Base-by-base conservation (phyloP, 2,888 invertebrate genomes). In the Augochlorella aurata region DNA sequence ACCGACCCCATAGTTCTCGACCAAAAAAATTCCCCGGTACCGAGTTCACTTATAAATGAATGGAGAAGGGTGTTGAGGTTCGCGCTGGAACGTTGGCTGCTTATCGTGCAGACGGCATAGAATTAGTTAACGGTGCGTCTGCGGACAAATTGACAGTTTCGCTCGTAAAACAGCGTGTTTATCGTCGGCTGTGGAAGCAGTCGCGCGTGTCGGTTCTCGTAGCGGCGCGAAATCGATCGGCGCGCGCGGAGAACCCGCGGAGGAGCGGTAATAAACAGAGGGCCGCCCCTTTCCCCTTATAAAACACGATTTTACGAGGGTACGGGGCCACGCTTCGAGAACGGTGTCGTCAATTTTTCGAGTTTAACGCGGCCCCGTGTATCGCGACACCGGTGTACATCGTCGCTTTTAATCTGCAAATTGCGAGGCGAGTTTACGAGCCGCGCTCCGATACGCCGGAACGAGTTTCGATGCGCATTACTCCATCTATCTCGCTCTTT, bases 281-380 rank as follows among this genome's bases (percentile, higher is more conserved):
- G 49, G 61, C n/a, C n/a, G 38, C 10, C 66, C 63, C 47, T 71
- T 61, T 72, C 66, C 65, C 54, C 76, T 77, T 70, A 70, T 84
- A 81, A 79, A 84, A 68, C 54, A 18, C 63, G 45, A 74, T 74
- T 85, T 85, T 85, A 82, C 85, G 78, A 85, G 72, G 49, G 58
- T 18, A 66, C 52, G 50, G 71, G 50, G 63, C 38, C 38, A 75
- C 45, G 29, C 70, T 49, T 45, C 85, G 58, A 73, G 66, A 69
- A 63, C 72, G 65, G 54, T 70, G 52, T 61, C 69, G 72, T 68
- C 68, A 65, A 77, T 77, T 49, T 71, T 77, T 50, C 29, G 65
- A 63, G 54, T 77, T 76, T 75, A 75, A 49, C 69, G 66, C 66
- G 66, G 12, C 63, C 38, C 63, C 61, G 71, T 38, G 52, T 71